These are phyloP conservation scores for Siniperca knerii DNA, from an alignment of 2,113 vertebrate genomes.

Conservation along the genomic window DNA sequence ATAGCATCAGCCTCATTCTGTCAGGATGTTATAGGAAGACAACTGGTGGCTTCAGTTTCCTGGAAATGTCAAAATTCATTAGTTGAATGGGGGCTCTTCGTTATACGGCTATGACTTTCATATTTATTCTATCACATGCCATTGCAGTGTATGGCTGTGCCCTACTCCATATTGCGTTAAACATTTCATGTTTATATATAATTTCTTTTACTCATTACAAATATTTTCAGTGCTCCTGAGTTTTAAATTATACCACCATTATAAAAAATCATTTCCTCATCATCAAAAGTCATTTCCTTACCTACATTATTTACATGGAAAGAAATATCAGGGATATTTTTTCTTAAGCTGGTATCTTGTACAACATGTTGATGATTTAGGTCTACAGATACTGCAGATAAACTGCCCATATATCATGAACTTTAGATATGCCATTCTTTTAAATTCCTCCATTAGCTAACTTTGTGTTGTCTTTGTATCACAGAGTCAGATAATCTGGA, in stretches of 20 bases:
- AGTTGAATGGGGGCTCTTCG: not conserved
- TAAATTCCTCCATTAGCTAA: not conserved
- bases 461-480: conserved; percentile 30
- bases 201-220: not conserved
- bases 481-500: conserved; percentile 95
- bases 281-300: not conserved
- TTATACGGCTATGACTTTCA: not conserved
- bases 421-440: not conserved
- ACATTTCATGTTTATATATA: not conserved
- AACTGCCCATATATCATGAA: not conserved
- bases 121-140: conserved; percentile 19
- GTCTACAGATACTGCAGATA: not conserved
- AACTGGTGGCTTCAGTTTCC: conserved; percentile 28
- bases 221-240: not conserved
- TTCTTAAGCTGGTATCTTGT: not conserved
- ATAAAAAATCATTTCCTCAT: too few relatives aligned
- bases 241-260: not conserved
- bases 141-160: not conserved
- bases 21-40: conserved; percentile 52
- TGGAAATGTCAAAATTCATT: conserved; percentile 42
- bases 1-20: conserved; percentile 63
- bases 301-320: not conserved
- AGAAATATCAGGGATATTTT: not conserved
- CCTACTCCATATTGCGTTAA: not conserved
- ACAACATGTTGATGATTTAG: not conserved